These are phyloP conservation scores for Oryzias javanicus DNA, from an alignment of 2,113 vertebrate species.

Conservation along the genomic window DNA sequence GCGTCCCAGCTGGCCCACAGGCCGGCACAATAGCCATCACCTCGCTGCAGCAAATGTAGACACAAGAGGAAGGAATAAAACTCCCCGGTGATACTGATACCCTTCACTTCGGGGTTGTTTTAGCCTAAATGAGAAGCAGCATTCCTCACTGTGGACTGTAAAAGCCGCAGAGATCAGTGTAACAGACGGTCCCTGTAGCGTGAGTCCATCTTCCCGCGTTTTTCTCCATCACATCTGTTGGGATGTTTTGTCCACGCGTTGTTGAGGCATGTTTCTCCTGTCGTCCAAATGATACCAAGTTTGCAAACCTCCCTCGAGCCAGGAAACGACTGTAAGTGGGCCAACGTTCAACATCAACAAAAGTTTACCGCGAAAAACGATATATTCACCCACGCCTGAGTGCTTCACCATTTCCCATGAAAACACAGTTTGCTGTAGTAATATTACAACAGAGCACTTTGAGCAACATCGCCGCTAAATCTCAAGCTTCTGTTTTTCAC, in stretches of 20 bases:
- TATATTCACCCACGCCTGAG: neutral
- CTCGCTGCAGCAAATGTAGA: constrained; percentile 65
- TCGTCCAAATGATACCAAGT: constrained; percentile 55
- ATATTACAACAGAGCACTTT: constrained; percentile 21
- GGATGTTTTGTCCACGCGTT: constrained; percentile 60
- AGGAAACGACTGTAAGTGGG: constrained; percentile 42
- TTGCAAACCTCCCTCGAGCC: constrained; percentile 50
- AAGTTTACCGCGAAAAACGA: constrained; percentile 22
- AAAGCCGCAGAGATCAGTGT: constrained; percentile 57
- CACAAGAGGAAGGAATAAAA: constrained; percentile 61
- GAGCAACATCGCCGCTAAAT: constrained; percentile 31
- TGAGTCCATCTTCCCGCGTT: constrained; percentile 46
- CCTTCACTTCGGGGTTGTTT: constrained; percentile 63
- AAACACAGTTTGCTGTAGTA: constrained; percentile 13
- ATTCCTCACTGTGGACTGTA: constrained; percentile 61
- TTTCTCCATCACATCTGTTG: constrained; percentile 62
- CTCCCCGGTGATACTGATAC: constrained; percentile 69
- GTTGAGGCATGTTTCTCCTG: constrained; percentile 66
- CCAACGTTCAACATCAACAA: constrained; percentile 39
- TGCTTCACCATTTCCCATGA: constrained; percentile 3
- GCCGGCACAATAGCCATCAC: constrained; percentile 65
- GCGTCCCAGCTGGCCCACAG: constrained; percentile 74
- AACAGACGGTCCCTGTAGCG: constrained; percentile 59
- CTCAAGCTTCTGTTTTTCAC: constrained; percentile 25
- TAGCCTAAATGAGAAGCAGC: constrained; percentile 60